Conservation (phyloP, 2,888 invertebrate species). For the Malthinus flaveolus region DNA sequence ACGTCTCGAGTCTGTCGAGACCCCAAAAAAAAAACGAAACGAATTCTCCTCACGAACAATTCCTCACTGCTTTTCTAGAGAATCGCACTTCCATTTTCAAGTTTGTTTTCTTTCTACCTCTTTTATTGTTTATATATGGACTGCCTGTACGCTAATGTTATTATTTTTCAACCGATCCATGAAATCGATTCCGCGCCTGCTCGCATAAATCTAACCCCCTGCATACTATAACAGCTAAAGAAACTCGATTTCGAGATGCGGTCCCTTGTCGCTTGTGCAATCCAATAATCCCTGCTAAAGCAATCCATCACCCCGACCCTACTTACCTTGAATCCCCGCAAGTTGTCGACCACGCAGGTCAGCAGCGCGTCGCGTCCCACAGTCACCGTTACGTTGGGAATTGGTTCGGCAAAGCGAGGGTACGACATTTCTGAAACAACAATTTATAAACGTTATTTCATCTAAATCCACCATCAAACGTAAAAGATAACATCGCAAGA, state of each 20-base stretch:
- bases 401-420: slow-evolving; percentile 86
- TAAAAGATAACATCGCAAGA: slow-evolving; percentile 12
- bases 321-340: slow-evolving; percentile 81
- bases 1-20: slow-evolving; percentile 50
- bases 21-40: slow-evolving; percentile 39
- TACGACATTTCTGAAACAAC: slow-evolving; percentile 54
- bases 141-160: slow-evolving; percentile 49
- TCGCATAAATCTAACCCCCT: slow-evolving; percentile 38
- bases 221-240: slow-evolving; percentile 41
- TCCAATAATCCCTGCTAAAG: slow-evolving; percentile 50
- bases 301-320: slow-evolving; percentile 34
- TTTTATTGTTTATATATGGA: slow-evolving; percentile 50
- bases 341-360: slow-evolving; percentile 87
- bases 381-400: slow-evolving; percentile 88
- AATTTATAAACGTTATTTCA: slow-evolving; percentile 27
- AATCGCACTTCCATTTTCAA: slow-evolving; percentile 48
- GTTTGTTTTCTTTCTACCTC: slow-evolving; percentile 45
- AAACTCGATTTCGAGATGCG: slow-evolving; percentile 48
- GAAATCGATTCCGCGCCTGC: slow-evolving; percentile 39
- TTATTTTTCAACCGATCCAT: slow-evolving; percentile 49
- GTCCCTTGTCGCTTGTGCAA: slow-evolving; percentile 46
- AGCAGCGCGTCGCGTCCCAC: slow-evolving; percentile 84
- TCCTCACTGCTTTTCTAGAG: slow-evolving; percentile 49
- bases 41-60: slow-evolving; percentile 52
- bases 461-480: slow-evolving; percentile 19